Base-by-base conservation (phyloP, 1,140 invertebrate species). In the Orchesella cincta region DNA sequence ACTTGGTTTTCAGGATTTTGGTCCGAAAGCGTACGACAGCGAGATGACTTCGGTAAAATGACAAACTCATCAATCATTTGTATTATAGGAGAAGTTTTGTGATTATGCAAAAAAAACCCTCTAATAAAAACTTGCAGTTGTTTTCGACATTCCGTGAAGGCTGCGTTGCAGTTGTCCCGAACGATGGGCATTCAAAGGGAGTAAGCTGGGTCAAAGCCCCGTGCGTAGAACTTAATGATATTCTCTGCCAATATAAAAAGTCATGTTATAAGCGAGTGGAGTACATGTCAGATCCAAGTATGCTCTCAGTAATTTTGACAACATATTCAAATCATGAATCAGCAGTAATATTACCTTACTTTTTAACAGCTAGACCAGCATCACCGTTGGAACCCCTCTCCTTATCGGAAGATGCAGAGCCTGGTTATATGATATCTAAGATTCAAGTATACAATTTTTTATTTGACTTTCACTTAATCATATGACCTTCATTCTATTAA, bases 171-270 rank as follows among this genome's bases (percentile, higher is more conserved):
- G 26, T 57, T n/a, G 23, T 18, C 12, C 54, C 54, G 23, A 57
- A 26, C 23, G 26, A 12, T n/a, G 54, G 3, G n/a, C 54, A 57
- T 57, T 23, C 54, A 18, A 18, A 12, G 5, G 54, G 54, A 18
- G 54, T 57, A 23, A 26, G 54, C 5, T 57, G 54, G 54, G 12
- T 23, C 3, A 16, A 57, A 57, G 54, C 12, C 3, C 12, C 26
- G 54, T 57, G 54, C n/a, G 26, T 5, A 5, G 26, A 26, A 23
- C 23, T 23, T 26, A 16, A 57, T 26, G 5, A 57, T 57, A 57
- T 57, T 26, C n/a, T 57, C 8, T 57, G 54, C 23, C 54, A 57
- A 23, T 57, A 57, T 23, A 57, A 57, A 57, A 57, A 57, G 26
- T 57, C 54, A n/a, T 57, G 54, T 23, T 57, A 57, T 23, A 57